Evolutionary conservation across 2,113 vertebrate genomes (phyloP).

Genomic region (Hirundichthys speculiger): DNA sequence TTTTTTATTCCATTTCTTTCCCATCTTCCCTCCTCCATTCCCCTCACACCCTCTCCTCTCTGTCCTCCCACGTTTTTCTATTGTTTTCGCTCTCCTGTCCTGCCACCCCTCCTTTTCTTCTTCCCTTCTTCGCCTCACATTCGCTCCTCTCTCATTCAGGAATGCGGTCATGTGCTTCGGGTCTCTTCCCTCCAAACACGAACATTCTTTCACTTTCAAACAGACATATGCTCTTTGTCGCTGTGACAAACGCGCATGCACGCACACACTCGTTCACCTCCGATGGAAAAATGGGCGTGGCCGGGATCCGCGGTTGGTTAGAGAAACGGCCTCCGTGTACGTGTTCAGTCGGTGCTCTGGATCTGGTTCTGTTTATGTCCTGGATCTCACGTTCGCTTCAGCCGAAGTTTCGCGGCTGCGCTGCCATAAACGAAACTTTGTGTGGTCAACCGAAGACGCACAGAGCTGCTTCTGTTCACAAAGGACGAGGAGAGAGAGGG

Average conservation of each 20-base stretch:
- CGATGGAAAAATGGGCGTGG: conserved; percentile 12
- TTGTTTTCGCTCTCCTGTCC: too few relatives aligned
- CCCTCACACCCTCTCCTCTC: background rate
- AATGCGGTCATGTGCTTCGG: conserved; percentile 51
- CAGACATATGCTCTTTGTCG: conserved; percentile 8
- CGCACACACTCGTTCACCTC: conserved; percentile 23
- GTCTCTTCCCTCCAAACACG: conserved; percentile 23
- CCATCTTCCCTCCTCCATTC: too few relatives aligned
- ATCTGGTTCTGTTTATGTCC: background rate
- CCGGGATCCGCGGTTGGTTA: background rate
- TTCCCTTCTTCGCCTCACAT: background rate
- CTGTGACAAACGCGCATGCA: conserved; percentile 12
- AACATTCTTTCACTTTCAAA: conserved; percentile 12
- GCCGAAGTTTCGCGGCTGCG: background rate
- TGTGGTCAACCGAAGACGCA: conserved; percentile 19
- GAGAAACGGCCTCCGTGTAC: background rate
- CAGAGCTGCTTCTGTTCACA: conserved; percentile 47
- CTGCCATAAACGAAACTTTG: conserved; percentile 27
- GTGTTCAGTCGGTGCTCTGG: conserved; percentile 3
- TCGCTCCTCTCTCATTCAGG: conserved; percentile 7
- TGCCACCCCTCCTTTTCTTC: background rate
- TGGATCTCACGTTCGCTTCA: conserved; percentile 14
- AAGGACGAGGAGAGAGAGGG: conserved; percentile 9
- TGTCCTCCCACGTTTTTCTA: background rate
- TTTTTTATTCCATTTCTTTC: background rate